Conservation (phyloP, 30 jellyfish, hydroid and myxozoan species). For the Sanderia malayensis region DNA sequence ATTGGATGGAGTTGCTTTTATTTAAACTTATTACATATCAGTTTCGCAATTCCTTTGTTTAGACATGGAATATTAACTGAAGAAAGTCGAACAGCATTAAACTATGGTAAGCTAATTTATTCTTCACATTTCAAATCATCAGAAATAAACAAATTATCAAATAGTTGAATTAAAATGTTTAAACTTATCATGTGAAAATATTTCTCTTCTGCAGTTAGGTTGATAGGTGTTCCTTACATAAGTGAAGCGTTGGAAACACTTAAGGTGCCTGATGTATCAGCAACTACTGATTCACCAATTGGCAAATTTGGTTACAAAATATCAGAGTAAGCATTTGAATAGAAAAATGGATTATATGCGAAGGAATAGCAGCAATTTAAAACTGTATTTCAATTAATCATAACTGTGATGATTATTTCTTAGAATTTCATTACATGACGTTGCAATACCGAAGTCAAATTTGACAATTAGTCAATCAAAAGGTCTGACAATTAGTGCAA, state of each 20-base stretch:
- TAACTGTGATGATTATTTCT: neutral
- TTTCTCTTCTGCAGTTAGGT: slow-evolving; percentile 48
- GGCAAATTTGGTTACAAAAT: slow-evolving; percentile 75
- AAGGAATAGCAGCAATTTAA: no score
- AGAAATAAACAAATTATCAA: no score
- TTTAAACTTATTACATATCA: neutral
- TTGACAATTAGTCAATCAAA: slow-evolving; percentile 59
- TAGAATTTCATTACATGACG: slow-evolving; percentile 57
- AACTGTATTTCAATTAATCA: neutral
- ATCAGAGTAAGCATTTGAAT: slow-evolving; percentile 58
- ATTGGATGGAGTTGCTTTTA: no score
- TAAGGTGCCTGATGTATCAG: slow-evolving; percentile 85
- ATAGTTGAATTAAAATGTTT: no score
- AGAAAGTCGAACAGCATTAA: neutral
- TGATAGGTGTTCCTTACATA: slow-evolving; percentile 72
- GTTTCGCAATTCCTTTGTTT: neutral
- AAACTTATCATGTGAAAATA: no score
- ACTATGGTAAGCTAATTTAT: neutral
- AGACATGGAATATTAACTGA: neutral
- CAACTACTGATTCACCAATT: slow-evolving; percentile 70
- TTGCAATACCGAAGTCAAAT: slow-evolving; percentile 77
- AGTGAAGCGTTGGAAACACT: slow-evolving; percentile 50
- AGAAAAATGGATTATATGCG: neutral
- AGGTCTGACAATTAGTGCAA: slow-evolving; percentile 72
- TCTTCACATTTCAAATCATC: no score